Conservation (phyloP, 2,113 vertebrate genomes). For the Lampris megalopsis region DNA sequence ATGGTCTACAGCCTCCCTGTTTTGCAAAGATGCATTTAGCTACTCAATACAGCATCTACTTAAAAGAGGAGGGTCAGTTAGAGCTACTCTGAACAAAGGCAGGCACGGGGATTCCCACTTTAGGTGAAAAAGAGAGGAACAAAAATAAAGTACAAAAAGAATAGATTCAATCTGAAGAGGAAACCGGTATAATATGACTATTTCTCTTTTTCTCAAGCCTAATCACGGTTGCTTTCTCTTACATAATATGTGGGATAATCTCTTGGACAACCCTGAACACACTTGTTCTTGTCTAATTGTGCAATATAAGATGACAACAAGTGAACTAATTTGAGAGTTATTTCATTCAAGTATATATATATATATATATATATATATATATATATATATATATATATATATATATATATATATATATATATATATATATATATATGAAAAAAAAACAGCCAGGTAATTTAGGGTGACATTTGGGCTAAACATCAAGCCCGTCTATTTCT, state of each 20-base stretch:
- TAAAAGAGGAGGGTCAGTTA: too few relatives aligned
- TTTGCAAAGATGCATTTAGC: background rate
- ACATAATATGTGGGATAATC: background rate
- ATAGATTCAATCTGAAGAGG: background rate
- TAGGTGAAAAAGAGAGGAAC: constrained; percentile 14
- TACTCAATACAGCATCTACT: too few relatives aligned
- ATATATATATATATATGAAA: too few relatives aligned
- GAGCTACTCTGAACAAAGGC: constrained; percentile 33
- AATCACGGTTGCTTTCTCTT: too few relatives aligned
- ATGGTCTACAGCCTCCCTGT: background rate
- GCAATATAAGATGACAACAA: too few relatives aligned
- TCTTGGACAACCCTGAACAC: background rate
- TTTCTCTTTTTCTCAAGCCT: too few relatives aligned
- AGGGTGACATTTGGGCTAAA: background rate
- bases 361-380: too few relatives aligned
- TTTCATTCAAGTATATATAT: background rate
- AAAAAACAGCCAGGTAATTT: background rate
- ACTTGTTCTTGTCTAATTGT: background rate
- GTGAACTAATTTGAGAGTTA: too few relatives aligned
- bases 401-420: too few relatives aligned
- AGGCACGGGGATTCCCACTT: constrained; percentile 20
- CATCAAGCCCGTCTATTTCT: constrained; percentile 3
- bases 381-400: too few relatives aligned
- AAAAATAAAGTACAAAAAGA: constrained; percentile 20
- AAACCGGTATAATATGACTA: too few relatives aligned